Evolutionary conservation across 2,888 invertebrate genomes (phyloP).

Genomic region (Thymelicus lineola): DNA sequence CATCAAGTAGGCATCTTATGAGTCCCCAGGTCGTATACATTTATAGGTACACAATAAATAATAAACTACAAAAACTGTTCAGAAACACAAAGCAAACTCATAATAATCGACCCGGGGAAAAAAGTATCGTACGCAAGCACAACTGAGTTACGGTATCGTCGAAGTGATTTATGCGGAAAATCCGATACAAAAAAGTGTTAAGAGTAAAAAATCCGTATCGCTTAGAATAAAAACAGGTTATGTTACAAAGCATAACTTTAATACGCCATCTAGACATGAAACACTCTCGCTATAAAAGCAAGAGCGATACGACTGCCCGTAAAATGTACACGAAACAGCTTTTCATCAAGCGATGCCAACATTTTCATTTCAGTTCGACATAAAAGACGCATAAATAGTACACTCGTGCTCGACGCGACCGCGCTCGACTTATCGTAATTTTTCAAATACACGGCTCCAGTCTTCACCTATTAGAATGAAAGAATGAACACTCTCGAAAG

Average conservation of each 20-base stretch:
- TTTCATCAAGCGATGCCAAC: constrained; percentile 35
- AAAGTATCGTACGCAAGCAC: background rate
- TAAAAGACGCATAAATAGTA: constrained; percentile 31
- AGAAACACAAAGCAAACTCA: background rate
- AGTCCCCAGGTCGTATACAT: too few species aligned
- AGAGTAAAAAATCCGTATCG: background rate
- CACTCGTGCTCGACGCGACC: constrained; percentile 17
- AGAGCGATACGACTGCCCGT: constrained; percentile 24
- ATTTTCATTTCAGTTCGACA: constrained; percentile 30
- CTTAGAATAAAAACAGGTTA: constrained; percentile 2
- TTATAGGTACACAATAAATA: too few species aligned
- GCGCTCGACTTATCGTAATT: constrained; percentile 29
- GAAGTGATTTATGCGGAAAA: constrained; percentile 4
- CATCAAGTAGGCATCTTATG: too few species aligned
- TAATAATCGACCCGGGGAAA: background rate
- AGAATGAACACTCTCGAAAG: constrained; percentile 11
- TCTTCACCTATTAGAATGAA: constrained; percentile 10
- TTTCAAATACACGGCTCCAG: constrained; percentile 16
- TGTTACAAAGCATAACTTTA: constrained; percentile 22
- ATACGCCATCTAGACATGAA: constrained; percentile 25
- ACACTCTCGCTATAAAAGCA: constrained; percentile 19
- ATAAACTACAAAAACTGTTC: background rate
- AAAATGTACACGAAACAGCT: constrained; percentile 32
- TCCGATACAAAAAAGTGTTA: background rate
- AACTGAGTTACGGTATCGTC: background rate